Evolutionary conservation across 1,140 invertebrate species (phyloP), one percentile per base, ranked within the genome.

Genomic region (Zaprionus inermis): DNA sequence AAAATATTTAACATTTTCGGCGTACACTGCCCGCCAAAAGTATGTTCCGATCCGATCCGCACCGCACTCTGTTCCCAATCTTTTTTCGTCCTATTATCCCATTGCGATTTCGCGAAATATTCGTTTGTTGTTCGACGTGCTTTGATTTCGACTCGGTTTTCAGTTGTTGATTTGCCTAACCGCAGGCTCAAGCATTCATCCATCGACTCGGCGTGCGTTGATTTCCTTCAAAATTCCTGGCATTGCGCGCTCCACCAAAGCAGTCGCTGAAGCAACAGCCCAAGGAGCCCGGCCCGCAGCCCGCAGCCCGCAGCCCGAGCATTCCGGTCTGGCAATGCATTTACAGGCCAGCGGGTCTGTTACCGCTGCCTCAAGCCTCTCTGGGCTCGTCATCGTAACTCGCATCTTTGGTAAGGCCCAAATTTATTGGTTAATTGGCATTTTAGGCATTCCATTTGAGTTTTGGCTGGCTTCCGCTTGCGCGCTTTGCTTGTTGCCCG

Each of bases 1-100:
- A 88, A 86, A 86, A 86, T 86, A 86, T 88, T 88, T 88, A 71
- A 82, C 76, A 88, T 86, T 79, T 86, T 79, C 65, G 58, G 59
- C n/a, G 72, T 56, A 61, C 44, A 72, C 28, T 38, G 61, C 79
- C 61, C 58, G 52, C 51, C 14, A 52, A 83, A 83, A 71, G 65
- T 67, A 79, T 63, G 80, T 81, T 32, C 52, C 68, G 49, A 72
- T 51, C 36, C 14, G 11, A 11, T 46, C 41, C 41, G 4, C 36
- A 5, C n/a, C n/a, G 12, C 36, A 14, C 5, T 38, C 12, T 12
- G 36, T n/a, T 38, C 36, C n/a, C n/a, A n/a, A n/a, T 28, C 14
- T n/a, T 44, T 63, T 71, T 67, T 55, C 30, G 49, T 59, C 22
- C 11, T 28, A 59, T 30, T 60, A 28, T 44, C 24, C 51, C 28